phyloP scores from a whole-genome alignment of 2,113 vertebrate genomes.

The Caracal caracal region DNA sequence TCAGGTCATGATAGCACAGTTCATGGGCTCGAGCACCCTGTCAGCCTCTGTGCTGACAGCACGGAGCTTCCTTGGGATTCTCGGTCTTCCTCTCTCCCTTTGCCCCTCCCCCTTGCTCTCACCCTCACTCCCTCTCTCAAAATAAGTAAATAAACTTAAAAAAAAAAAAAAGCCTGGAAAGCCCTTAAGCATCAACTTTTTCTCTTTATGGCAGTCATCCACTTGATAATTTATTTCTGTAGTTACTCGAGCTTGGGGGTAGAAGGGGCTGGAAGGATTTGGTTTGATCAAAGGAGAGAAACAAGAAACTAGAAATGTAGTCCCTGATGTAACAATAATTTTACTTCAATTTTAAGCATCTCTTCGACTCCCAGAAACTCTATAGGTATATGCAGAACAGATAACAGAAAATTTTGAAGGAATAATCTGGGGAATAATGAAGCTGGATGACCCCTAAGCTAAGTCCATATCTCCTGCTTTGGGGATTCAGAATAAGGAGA shows the following conservation, averaged over 20 bases:
- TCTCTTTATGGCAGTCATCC: not conserved
- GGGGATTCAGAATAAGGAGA: not conserved
- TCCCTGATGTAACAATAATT: not conserved
- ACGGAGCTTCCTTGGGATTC: too few relatives aligned
- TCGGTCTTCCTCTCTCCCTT: too few relatives aligned
- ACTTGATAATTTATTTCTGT: not conserved
- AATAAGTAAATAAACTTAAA: too few relatives aligned
- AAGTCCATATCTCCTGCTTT: not conserved
- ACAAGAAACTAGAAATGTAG: not conserved
- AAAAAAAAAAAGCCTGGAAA: not conserved
- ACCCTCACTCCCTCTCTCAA: too few relatives aligned
- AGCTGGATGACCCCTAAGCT: not conserved
- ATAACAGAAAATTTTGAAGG: not conserved
- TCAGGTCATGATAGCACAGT: too few relatives aligned
- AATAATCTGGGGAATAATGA: not conserved
- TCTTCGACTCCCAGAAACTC: not conserved
- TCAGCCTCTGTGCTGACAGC: too few relatives aligned
- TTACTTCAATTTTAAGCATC: not conserved
- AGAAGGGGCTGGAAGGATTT: not conserved
- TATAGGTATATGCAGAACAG: not conserved
- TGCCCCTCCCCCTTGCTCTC: too few relatives aligned
- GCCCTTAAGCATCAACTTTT: not conserved
- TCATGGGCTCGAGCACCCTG: too few relatives aligned
- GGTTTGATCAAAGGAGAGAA: not conserved
- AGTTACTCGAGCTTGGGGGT: not conserved